Evolutionary conservation across 2,113 vertebrate genomes (phyloP), one percentile per base, ranked within the genome.

Genomic region (Ictalurus furcatus): DNA sequence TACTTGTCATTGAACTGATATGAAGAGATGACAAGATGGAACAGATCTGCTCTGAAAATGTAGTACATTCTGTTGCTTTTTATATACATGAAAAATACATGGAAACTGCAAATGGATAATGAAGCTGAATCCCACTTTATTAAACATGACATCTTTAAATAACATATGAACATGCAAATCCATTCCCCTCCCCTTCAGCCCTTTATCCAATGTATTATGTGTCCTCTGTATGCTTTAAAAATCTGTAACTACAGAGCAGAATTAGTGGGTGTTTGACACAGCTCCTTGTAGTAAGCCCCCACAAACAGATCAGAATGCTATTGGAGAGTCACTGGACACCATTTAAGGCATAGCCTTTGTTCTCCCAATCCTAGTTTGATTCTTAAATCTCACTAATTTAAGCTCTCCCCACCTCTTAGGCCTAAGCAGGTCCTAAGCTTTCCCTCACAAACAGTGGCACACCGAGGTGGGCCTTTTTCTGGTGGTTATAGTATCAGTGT

Each of bases 401-500:
- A 89, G 88, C 88, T 89, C 74, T 90, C 89, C 91, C 56, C 91
- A 71, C 90, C 89, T 87, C 93, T 85, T 78, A 88, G 80, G 56
- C 88, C 94, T 88, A 92, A 93, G 48, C 92, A 93, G 91, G 89
- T 92, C 90, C 91, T 85, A 92, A 89, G 92, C 74, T 54, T 14
- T 80, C 90, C 90, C 94, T 92, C 94, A 93, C 94, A 95, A 94
- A 95, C 93, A 94, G 61, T 17, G 40, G 73, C 74, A 69, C 84
- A 81, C 76, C 12, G 30, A 93, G 88, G 93, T 91, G 89, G 92
- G 84, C 88, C 88, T 86, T 89, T 89, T 89, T 81, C 34, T 40
- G 83, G 73, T 81, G 74, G 58, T 67, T 80, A 79, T 81, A 84
- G 94, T 96, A 95, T 96, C 95, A 95, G 93, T 96, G 94, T 96